Evolutionary conservation across 2,113 vertebrate species (phyloP).

Genomic region (Chamaea fasciata): DNA sequence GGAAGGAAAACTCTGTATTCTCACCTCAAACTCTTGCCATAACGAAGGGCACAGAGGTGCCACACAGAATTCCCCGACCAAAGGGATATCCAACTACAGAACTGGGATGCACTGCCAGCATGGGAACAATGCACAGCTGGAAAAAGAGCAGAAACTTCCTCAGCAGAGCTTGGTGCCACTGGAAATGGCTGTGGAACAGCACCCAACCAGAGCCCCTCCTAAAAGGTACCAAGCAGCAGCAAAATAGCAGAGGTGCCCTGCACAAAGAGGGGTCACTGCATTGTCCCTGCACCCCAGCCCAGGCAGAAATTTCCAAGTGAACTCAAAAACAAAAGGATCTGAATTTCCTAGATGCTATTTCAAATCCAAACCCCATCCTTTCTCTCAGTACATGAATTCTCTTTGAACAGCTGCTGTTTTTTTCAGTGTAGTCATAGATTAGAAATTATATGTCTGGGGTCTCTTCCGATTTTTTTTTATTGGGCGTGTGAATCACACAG

Average conservation of each 20-base stretch:
- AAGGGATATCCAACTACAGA: background rate
- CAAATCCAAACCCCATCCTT: background rate
- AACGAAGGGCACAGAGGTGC: background rate
- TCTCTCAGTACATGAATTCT: background rate
- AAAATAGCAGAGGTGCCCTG: fast-evolving
- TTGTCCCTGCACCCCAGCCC: no score
- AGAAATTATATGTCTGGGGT: slow-evolving; percentile 37
- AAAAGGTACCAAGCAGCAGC: background rate
- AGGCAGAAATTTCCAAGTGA: background rate
- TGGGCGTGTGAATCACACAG: slow-evolving; percentile 23
- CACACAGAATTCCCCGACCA: background rate
- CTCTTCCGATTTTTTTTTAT: background rate
- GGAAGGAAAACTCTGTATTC: background rate
- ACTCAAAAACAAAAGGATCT: background rate
- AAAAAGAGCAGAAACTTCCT: background rate
- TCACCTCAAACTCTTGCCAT: fast-evolving
- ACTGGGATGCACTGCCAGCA: background rate
- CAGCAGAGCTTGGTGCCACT: background rate
- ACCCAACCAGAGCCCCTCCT: fast-evolving
- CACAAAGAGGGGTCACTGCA: background rate
- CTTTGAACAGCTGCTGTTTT: background rate
- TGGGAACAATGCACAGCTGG: fast-evolving
- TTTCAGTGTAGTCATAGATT: background rate
- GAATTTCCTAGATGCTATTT: background rate
- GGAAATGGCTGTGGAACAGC: background rate